phyloP scores from a whole-genome alignment of 2,797 vertebrate genomes.

The Manis pentadactyla region DNA sequence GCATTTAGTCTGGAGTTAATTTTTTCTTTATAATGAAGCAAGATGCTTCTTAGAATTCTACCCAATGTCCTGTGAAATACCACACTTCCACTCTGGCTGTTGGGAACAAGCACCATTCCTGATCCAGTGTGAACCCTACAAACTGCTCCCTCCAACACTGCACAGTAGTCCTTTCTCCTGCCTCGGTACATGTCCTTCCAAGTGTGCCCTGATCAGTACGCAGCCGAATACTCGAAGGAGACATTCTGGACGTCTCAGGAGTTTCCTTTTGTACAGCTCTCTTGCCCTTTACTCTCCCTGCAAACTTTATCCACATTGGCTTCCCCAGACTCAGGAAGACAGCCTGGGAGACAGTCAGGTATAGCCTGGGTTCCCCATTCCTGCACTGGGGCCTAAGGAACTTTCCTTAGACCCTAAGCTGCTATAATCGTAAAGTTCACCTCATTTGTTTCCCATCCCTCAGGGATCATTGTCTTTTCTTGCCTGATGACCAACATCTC shows the following conservation, averaged over 20 bases:
- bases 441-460: not conserved
- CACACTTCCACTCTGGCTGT: not conserved
- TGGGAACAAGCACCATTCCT: not conserved
- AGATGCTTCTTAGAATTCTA: not conserved
- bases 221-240: not conserved
- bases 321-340: not conserved
- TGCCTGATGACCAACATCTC: too few relatives aligned
- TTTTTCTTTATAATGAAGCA: not conserved
- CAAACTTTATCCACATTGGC: not conserved
- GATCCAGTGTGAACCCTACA: not conserved
- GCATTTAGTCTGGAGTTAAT: not conserved
- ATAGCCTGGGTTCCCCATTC: not conserved
- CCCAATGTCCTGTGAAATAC: not conserved
- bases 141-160: not conserved
- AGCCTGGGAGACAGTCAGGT: not conserved
- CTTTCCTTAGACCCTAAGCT: not conserved
- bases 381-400: not conserved
- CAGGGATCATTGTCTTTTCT: too few relatives aligned
- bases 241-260: not conserved
- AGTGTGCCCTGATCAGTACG: not conserved
- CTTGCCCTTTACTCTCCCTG: not conserved
- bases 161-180: not conserved
- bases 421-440: not conserved
- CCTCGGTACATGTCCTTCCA: not conserved
- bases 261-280: not conserved